Base-by-base conservation (phyloP, 2,888 invertebrate species). In the Cephalotes varians region DNA sequence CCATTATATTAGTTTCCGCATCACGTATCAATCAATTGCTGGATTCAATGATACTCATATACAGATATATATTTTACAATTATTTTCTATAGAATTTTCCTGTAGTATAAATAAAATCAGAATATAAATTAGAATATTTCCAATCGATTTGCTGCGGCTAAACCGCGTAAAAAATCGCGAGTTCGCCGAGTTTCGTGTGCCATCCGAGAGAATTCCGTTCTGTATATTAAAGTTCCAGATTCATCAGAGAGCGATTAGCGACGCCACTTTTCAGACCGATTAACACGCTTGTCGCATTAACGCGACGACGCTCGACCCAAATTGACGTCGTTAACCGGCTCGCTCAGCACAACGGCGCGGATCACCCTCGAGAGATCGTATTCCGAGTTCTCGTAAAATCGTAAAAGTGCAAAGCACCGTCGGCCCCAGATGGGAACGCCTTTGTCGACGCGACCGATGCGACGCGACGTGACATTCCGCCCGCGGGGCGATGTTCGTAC, bases 381-480 rank as follows among this genome's bases (percentile, higher is more conserved):
- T 44, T 28, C 37, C 31, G 81, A 73, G 67, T 83, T 83, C 65
- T 34, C 62, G 65, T 77, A 51, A 58, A 76, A 72, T 86, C 67
- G 62, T 62, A 76, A 83, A 79, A 77, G 65, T 81, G 64, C 58
- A 69, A 83, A 80, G 73, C 82, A 65, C 72, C 47, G 40, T 77
- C 60, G 47, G 65, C 64, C 81, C 80, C 79, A 64, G 51, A 83
- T 73, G 84, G 67, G 56, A 58, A 81, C 58, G 79, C 64, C 81
- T 72, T 65, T 85, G 82, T 72, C 80, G 72, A 49, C 54, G 44
- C 76, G 83, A 81, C 54, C 21, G 37, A 54, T 21, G 54, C 49
- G 49, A 44, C 44, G 31, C 88, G 86, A 83, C 76, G 72, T 88
- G 87, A 88, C 88, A 85, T 88, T 88, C 85, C 71, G 73, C 85